These are phyloP conservation scores for Anas platyrhynchos DNA, from an alignment of 2,113 vertebrate species.

Conservation along the genomic window DNA sequence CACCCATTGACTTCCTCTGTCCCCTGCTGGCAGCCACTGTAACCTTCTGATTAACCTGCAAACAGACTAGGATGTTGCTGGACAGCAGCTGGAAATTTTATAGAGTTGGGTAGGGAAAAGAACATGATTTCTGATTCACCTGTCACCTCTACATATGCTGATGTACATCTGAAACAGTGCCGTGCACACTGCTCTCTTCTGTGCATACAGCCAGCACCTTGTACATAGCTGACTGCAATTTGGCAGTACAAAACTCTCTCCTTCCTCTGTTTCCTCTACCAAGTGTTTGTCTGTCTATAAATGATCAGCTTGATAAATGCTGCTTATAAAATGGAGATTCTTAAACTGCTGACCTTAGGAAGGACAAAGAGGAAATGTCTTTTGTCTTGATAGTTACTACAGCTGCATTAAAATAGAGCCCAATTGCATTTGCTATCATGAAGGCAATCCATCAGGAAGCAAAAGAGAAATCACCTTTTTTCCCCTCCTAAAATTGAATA, in stretches of 20 bases:
- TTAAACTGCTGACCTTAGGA: neutral
- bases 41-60: fast-evolving
- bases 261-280: neutral
- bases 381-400: neutral
- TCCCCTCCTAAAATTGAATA: neutral
- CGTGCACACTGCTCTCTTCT: neutral
- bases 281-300: neutral
- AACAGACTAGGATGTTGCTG: neutral
- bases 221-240: neutral
- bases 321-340: neutral
- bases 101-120: neutral
- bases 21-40: neutral
- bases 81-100: neutral
- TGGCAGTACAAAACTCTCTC: neutral
- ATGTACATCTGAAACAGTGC: neutral
- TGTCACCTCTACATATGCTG: neutral
- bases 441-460: neutral
- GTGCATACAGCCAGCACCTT: neutral
- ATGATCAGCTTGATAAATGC: neutral
- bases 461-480: neutral
- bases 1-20: neutral
- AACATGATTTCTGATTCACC: neutral
- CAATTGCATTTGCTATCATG: neutral
- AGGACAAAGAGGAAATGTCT: neutral
- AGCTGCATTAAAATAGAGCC: neutral